Conservation (phyloP, 2,888 invertebrate genomes). For the Drosophila falleni region DNA sequence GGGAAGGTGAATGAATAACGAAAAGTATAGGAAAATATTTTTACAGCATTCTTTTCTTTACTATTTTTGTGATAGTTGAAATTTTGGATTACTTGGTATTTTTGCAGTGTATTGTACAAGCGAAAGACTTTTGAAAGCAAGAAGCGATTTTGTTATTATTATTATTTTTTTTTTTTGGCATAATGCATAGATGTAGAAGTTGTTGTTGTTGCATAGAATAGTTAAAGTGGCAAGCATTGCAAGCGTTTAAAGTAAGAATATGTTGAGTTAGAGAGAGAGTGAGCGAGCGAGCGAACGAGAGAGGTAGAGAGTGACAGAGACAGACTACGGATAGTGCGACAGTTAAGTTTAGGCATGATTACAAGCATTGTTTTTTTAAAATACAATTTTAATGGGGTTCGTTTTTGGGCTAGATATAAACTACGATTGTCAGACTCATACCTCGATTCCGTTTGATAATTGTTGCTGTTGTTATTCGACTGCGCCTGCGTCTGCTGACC, state of each 20-base stretch:
- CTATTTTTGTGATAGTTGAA: conserved; percentile 29
- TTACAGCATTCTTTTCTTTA: conserved; percentile 63
- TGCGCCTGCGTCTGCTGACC: conserved; percentile 53
- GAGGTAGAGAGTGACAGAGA: conserved; percentile 34
- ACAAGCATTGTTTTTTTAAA: conserved; percentile 59
- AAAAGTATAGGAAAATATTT: conserved; percentile 75
- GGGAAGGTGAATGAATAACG: conserved; percentile 78
- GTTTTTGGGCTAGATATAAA: not conserved
- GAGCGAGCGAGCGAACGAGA: conserved; percentile 13
- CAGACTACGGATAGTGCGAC: conserved; percentile 71
- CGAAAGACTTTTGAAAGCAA: conserved; percentile 56
- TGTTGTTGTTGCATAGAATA: conserved; percentile 54
- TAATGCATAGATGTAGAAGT: conserved; percentile 38
- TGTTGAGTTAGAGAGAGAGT: conserved; percentile 23
- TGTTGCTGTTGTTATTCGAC: conserved; percentile 65
- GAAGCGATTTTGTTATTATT: conserved; percentile 33
- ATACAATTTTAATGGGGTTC: conserved; percentile 36
- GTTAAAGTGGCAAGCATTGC: conserved; percentile 47
- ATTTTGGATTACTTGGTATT: conserved; percentile 21
- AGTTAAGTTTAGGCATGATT: conserved; percentile 71
- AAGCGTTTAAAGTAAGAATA: conserved; percentile 40
- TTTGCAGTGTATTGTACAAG: conserved; percentile 46
- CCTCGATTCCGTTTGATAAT: conserved; percentile 78
- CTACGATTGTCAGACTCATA: conserved; percentile 54
- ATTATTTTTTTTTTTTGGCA: conserved; percentile 14